Evolutionary conservation across 2,888 invertebrate species (phyloP), one percentile per base, ranked within the genome.

Genomic region (Caenorhabditis afra): DNA sequence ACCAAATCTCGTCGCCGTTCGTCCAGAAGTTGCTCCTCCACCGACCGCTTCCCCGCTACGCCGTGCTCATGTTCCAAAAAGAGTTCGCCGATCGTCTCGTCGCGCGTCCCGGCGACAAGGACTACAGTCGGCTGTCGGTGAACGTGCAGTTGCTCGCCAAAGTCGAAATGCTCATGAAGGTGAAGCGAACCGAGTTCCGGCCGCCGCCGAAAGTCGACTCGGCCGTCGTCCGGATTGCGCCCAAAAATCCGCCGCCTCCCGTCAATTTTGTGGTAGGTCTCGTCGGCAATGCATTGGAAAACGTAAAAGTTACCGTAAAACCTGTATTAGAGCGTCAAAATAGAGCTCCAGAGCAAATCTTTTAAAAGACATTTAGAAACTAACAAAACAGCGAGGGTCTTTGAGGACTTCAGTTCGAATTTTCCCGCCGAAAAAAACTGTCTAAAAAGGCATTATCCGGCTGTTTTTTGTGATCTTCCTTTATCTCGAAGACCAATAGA

Each of bases 171-270:
- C 78, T 87, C 81, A 91, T 91, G 84, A 91, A 94, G 94, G 96
- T 98, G 88, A 97, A 97, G 1, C 96, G 95, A 92, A 98, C 98
- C 91, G 99, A 99, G 92, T 99, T 99, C 90, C 93, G 95, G 81
- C 99, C 99, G 18, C 98, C 99, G 49, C 99, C 99, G 5, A 98
- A 98, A 93, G 83, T 99, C 0, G 99, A 99, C 91, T 98, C 98
- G 0, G 95, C 95, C 91, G 98, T 99, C 1, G 97, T 99, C 0
- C 93, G 99, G 88, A 94, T 99, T 90, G 98, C 99, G 90, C 99
- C 99, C 0, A 93, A 94, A 89, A 97, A 97, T 92, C 99, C 99
- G 22, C 96, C 97, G 41, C 98, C 98, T 8, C 85, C 85, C 14
- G 81, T 85, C 23, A 81, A 83, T 65, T 85, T 85, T 57, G 81